phyloP scores from a whole-genome alignment of 2,797 vertebrate species.

The Chaetodon trifasciatus region DNA sequence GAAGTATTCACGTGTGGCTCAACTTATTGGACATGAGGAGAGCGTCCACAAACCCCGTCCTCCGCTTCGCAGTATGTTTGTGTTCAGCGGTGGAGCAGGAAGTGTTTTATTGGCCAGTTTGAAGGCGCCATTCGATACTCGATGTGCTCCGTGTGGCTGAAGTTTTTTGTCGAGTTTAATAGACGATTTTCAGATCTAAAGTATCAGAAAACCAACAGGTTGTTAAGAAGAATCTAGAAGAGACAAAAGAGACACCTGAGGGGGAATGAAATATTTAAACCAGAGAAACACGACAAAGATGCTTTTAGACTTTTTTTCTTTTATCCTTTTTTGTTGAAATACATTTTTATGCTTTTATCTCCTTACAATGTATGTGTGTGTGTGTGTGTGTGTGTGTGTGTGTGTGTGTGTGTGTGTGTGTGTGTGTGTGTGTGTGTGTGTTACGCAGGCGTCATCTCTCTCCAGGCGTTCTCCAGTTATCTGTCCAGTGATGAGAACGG shows the following conservation, averaged over 20 bases:
- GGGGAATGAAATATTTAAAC: slow-evolving; percentile 6
- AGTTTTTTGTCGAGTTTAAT: not conserved
- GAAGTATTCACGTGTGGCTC: no score
- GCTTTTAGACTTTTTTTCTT: not conserved
- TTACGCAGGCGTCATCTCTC: slow-evolving; percentile 90
- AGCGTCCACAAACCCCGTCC: not conserved
- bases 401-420: slow-evolving; percentile 35
- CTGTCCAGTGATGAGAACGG: slow-evolving; percentile 96
- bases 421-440: slow-evolving; percentile 22
- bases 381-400: slow-evolving; percentile 28
- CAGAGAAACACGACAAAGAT: not conserved
- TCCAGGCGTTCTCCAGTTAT: slow-evolving; percentile 94
- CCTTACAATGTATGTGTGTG: slow-evolving; percentile 17
- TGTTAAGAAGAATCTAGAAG: not conserved
- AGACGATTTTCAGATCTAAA: not conserved
- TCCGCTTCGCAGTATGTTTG: not conserved
- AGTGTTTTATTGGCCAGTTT: not conserved
- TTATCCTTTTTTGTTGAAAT: not conserved
- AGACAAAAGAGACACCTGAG: not conserved
- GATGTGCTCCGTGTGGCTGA: not conserved
- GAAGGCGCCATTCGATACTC: not conserved
- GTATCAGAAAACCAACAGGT: not conserved
- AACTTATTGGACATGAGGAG: not conserved
- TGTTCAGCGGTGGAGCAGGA: not conserved
- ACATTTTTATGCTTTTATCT: not conserved